Evolutionary conservation across 2,113 vertebrate genomes (phyloP).

Genomic region (Sebastes schlegelii): DNA sequence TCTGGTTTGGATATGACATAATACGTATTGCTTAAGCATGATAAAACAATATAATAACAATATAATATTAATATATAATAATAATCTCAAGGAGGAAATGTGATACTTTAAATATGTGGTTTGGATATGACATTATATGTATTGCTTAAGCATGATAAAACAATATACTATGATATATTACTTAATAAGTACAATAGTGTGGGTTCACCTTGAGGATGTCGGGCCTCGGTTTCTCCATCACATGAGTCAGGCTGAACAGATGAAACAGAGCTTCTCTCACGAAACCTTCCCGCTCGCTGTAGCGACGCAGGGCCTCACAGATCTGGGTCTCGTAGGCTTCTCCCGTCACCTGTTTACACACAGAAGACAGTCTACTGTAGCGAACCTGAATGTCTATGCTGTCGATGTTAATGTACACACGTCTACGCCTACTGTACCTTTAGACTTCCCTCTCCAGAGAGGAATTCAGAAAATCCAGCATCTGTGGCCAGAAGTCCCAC

Average conservation of each 20-base stretch:
- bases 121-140: not conserved
- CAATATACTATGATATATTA: not conserved
- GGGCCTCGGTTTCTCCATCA: constrained; percentile 96
- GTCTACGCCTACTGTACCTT: constrained; percentile 83
- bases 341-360: constrained; percentile 90
- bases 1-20: not conserved
- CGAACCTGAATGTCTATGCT: not conserved
- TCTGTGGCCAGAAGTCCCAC: constrained; percentile 96
- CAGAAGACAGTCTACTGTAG: constrained; percentile 28
- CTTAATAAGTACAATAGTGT: not conserved
- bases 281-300: constrained; percentile 97
- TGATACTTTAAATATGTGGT: not conserved
- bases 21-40: not conserved
- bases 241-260: constrained; percentile 95
- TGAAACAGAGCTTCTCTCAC: constrained; percentile 98
- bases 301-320: constrained; percentile 94
- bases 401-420: accelerated
- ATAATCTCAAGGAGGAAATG: not conserved
- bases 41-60: not conserved
- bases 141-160: not conserved
- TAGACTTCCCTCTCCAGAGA: constrained; percentile 93
- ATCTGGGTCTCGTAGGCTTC: constrained; percentile 98
- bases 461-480: constrained; percentile 95
- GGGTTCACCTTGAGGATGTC: constrained; percentile 94
- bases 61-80: no score